A percentile compares a stretch with the other conserved stretches of the same genome.
Evolutionary conservation across 2,888 invertebrate species (phyloP).

Genomic region (Drosophila acutilabella): DNA sequence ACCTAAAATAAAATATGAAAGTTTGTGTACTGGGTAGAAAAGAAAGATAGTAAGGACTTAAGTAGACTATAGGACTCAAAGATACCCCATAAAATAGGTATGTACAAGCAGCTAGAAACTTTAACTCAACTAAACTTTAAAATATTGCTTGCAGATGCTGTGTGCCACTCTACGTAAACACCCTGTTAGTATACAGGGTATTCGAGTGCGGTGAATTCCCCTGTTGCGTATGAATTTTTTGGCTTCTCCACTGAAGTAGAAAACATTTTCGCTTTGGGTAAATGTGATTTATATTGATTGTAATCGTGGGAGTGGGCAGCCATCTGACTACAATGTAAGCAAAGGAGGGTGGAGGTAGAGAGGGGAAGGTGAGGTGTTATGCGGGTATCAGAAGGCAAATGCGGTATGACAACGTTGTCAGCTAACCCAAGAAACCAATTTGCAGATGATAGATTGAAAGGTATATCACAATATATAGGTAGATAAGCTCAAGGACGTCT

Average conservation of each 20-base stretch:
- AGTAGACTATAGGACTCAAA: neutral
- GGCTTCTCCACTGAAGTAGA: conserved; percentile 77
- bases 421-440: conserved; percentile 54
- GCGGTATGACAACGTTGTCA: conserved; percentile 24
- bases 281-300: conserved; percentile 83
- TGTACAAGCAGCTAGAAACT: too few relatives aligned
- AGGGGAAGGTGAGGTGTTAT: neutral
- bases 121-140: too few relatives aligned
- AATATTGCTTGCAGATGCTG: too few relatives aligned
- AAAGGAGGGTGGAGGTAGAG: neutral
- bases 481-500: conserved; percentile 31
- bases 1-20: neutral
- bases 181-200: conserved; percentile 10
- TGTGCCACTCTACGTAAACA: neutral
- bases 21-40: neutral
- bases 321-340: conserved; percentile 61
- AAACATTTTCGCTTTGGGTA: conserved; percentile 81
- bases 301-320: conserved; percentile 75
- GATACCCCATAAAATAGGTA: conserved; percentile 2
- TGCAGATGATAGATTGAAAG: conserved; percentile 63
- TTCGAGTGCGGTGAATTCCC: conserved; percentile 64
- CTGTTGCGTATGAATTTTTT: conserved; percentile 82
- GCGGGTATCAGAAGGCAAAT: conserved; percentile 46
- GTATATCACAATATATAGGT: conserved; percentile 30
- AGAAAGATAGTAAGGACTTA: neutral